Base-by-base conservation (phyloP, 2,888 invertebrate genomes). In the Dynastes grantii region DNA sequence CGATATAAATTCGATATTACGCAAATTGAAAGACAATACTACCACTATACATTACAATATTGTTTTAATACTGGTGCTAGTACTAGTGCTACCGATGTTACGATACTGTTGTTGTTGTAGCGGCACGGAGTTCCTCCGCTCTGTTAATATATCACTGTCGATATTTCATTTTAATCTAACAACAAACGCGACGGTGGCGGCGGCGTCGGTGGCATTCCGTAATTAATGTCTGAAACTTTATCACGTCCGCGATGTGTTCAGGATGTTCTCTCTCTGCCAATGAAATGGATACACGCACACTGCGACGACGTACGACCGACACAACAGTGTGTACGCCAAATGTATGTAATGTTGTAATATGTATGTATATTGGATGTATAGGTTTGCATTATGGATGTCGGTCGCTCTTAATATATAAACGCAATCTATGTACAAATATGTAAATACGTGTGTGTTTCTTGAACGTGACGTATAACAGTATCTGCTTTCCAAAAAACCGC, bases 1-100 rank as follows among this genome's bases (percentile, higher is more conserved):
- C 79, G 82, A 81, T 83, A 83, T 84, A 83, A 83, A 83, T 81
- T 81, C 81, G 81, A 82, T 82, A 82, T 80, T 81, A 81, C 81
- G 76, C 81, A 79, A 80, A 82, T 80, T 80, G 83, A 83, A 83
- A 83, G 82, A 82, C 83, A 82, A 83, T 83, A 83, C 82, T 76
- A 80, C 77, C 73, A 78, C 81, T 76, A 75, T 77, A 70, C 68
- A 77, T 67, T 71, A 77, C 79, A 75, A 79, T 79, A 79, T 79
- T 79, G 79, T 77, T 79, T 77, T 78, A 78, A 76, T 67, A 55
- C 73, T 68, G 40, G 51, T 68, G 22, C 45, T 45, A 2, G 45
- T 45, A 11, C 8, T 8, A 8, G 55, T 55, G 55, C 22, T 55
- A 22, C n/a, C 16, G 13, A 5, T 45, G 22, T 22, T 16, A 16